phyloP scores from a whole-genome alignment of 2,797 vertebrate genomes.

The Pogonophryne albipinna region DNA sequence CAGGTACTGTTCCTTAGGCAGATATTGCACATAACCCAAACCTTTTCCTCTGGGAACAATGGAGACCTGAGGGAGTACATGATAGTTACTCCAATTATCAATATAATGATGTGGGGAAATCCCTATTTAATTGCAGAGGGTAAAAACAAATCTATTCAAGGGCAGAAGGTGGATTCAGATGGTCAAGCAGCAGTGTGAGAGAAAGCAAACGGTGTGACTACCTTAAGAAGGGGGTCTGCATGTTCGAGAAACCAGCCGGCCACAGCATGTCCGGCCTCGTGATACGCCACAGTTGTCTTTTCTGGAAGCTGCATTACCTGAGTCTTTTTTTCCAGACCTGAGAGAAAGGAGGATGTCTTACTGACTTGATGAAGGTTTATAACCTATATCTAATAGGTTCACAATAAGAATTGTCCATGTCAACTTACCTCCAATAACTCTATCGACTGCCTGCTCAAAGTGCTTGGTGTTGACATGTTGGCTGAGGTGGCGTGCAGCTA shows the following conservation, averaged over 20 bases:
- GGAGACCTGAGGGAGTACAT: slow-evolving; percentile 87
- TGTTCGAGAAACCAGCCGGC: slow-evolving; percentile 96
- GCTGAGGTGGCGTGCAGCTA: slow-evolving; percentile 92
- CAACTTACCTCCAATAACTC: slow-evolving; percentile 92
- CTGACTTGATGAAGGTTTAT: background rate
- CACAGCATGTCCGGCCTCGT: slow-evolving; percentile 95
- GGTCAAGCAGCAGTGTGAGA: no score
- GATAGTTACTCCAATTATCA: background rate
- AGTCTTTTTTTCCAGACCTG: slow-evolving; percentile 96
- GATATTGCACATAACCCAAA: slow-evolving; percentile 93
- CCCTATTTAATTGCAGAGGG: background rate
- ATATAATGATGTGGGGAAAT: background rate
- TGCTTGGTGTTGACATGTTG: slow-evolving; percentile 83
- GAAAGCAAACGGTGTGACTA: slow-evolving; percentile 27
- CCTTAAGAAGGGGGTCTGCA: slow-evolving; percentile 95
- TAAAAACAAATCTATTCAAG: background rate
- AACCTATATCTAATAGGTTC: background rate
- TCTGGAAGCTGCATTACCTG: slow-evolving; percentile 93
- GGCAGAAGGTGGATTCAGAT: background rate
- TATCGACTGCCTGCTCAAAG: slow-evolving; percentile 95
- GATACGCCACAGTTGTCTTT: slow-evolving; percentile 94
- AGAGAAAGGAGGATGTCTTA: background rate
- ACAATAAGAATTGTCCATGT: slow-evolving; percentile 22
- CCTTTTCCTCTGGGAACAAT: slow-evolving; percentile 95
- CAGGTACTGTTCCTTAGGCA: slow-evolving; percentile 94